Evolutionary conservation across 2,113 vertebrate species (phyloP).

Genomic region (Podilymbus podiceps): DNA sequence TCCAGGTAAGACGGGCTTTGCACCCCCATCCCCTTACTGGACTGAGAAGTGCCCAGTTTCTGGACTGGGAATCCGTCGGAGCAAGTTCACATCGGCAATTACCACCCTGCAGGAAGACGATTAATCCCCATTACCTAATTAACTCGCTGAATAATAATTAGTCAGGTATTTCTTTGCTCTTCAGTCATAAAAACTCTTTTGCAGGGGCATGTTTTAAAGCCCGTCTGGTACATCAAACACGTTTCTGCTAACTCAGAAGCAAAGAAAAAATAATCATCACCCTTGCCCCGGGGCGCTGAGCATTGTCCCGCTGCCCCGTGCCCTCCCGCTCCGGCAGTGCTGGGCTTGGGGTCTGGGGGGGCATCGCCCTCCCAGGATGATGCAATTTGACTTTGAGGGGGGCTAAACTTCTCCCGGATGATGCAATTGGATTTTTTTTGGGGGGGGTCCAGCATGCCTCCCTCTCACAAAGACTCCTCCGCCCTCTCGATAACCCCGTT

Average conservation of each 20-base stretch:
- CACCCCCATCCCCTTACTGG: neutral
- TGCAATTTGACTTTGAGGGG: neutral
- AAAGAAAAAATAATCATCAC: neutral
- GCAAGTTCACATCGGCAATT: neutral
- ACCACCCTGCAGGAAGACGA: neutral
- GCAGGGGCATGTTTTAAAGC: conserved; percentile 18
- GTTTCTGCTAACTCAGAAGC: neutral
- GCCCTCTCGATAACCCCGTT: neutral
- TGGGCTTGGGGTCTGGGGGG: too few relatives aligned
- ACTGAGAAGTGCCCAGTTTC: neutral
- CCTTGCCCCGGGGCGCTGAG: rapidly evolving
- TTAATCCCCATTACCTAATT: conserved; percentile 39
- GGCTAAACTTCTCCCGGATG: rapidly evolving
- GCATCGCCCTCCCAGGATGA: neutral
- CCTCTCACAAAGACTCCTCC: neutral
- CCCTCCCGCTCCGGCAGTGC: rapidly evolving
- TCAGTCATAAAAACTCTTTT: neutral
- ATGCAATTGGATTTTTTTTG: neutral
- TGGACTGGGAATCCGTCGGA: neutral
- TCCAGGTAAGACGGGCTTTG: neutral
- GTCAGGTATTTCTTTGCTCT: conserved; percentile 34
- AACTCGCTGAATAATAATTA: conserved; percentile 32
- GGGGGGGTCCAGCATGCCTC: neutral
- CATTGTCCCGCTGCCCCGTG: neutral
- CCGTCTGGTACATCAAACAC: neutral